phyloP scores from a whole-genome alignment of 2,797 vertebrate genomes.

The Forpus xanthops region DNA sequence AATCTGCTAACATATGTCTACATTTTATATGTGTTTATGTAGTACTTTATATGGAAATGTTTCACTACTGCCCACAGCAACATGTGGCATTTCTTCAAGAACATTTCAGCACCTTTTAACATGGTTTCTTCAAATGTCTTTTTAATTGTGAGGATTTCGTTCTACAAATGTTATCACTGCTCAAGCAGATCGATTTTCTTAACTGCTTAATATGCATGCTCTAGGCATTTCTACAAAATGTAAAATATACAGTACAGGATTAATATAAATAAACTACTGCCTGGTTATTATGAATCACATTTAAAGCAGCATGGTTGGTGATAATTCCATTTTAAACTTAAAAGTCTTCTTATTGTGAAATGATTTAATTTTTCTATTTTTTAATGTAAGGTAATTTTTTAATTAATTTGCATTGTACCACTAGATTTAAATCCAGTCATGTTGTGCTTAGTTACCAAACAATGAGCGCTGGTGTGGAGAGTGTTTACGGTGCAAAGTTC shows the following conservation, averaged over 20 bases:
- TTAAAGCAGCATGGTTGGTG: not conserved
- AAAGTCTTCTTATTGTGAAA: not conserved
- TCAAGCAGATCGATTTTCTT: slow-evolving; percentile 60
- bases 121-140: slow-evolving; percentile 54
- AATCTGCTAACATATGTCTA: slow-evolving; percentile 61
- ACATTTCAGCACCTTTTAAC: slow-evolving; percentile 66
- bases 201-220: slow-evolving; percentile 59
- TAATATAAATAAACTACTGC: slow-evolving; percentile 49
- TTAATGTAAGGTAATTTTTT: not conserved
- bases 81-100: slow-evolving; percentile 68
- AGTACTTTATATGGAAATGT: slow-evolving; percentile 67
- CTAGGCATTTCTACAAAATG: slow-evolving; percentile 43
- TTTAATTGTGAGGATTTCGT: slow-evolving; percentile 57
- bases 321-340: not conserved
- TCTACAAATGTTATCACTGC: slow-evolving; percentile 64
- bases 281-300: slow-evolving; percentile 34
- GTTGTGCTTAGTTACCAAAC: not conserved
- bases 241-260: slow-evolving; percentile 39
- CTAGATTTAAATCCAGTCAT: not conserved
- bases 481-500: not conserved
- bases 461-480: not conserved
- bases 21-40: slow-evolving; percentile 55
- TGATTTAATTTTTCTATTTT: not conserved
- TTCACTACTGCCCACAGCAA: slow-evolving; percentile 64
- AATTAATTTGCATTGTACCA: not conserved